phyloP scores from a whole-genome alignment of 2,888 invertebrate species.

The Tethea ocularis region DNA sequence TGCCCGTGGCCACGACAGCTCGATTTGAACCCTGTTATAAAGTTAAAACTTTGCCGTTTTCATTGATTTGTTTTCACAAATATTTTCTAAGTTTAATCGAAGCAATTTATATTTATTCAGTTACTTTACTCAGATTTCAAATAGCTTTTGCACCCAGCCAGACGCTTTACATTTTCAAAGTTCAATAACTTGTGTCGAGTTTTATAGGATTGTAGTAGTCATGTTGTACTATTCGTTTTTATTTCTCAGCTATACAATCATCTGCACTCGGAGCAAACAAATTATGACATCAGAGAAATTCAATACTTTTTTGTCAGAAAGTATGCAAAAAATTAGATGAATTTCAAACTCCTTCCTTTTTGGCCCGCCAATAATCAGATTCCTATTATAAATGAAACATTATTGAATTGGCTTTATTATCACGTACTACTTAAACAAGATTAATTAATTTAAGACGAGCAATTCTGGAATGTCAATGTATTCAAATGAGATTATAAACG shows the following conservation, averaged over 20 bases:
- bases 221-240: conserved; percentile 14
- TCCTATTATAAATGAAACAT: neutral
- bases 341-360: neutral
- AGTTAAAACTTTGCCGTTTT: conserved; percentile 16
- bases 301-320: neutral
- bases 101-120: conserved; percentile 3
- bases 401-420: neutral
- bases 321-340: neutral
- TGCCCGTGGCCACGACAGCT: conserved; percentile 47
- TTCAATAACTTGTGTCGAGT: conserved; percentile 29
- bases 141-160: conserved; percentile 13
- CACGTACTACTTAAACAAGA: neutral
- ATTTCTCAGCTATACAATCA: neutral
- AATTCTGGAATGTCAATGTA: neutral
- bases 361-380: neutral
- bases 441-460: neutral
- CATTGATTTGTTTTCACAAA: conserved; percentile 18
- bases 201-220: conserved; percentile 18
- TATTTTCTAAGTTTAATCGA: too few relatives aligned
- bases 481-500: neutral
- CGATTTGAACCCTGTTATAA: conserved; percentile 44
- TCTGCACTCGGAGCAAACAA: neutral
- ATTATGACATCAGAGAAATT: neutral
- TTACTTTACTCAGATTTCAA: conserved; percentile 14
- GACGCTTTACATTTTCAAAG: conserved; percentile 22